Evolutionary conservation across 2,113 vertebrate genomes (phyloP).

Genomic region (Microtus richardsoni): DNA sequence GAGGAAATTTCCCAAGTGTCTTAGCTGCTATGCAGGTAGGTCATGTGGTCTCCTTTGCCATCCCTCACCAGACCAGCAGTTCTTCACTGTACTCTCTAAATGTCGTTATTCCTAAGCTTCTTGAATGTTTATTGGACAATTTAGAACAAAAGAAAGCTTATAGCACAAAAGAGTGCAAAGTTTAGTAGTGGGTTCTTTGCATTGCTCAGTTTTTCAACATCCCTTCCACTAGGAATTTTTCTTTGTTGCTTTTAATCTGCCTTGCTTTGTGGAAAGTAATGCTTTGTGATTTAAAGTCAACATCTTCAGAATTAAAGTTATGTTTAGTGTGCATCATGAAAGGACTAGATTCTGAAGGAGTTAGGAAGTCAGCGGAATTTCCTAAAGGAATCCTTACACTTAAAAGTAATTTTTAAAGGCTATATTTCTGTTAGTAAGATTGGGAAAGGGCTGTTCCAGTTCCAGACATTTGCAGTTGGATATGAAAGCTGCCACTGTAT

Average conservation of each 20-base stretch:
- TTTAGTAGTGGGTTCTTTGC: slow-evolving; percentile 16
- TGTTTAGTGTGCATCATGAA: neutral
- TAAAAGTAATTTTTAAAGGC: neutral
- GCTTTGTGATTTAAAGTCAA: neutral
- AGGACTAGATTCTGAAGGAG: slow-evolving; percentile 7
- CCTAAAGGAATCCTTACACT: neutral
- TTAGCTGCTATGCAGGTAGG: neutral
- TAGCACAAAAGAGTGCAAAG: neutral
- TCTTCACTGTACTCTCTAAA: neutral
- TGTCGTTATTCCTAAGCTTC: neutral
- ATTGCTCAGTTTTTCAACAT: neutral
- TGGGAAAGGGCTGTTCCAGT: neutral
- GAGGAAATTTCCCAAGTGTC: neutral
- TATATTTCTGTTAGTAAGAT: slow-evolving; percentile 20
- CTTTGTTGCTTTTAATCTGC: neutral
- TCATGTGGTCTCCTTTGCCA: neutral
- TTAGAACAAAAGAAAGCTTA: neutral
- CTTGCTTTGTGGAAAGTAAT: neutral
- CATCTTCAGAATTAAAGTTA: slow-evolving; percentile 28
- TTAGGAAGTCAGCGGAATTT: neutral
- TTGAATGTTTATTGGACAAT: neutral
- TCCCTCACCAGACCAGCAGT: neutral
- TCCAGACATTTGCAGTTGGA: neutral
- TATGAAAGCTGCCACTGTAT: neutral
- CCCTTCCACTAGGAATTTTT: neutral